phyloP scores from a whole-genome alignment of 2,113 vertebrate genomes.

The Alethe castanea region DNA sequence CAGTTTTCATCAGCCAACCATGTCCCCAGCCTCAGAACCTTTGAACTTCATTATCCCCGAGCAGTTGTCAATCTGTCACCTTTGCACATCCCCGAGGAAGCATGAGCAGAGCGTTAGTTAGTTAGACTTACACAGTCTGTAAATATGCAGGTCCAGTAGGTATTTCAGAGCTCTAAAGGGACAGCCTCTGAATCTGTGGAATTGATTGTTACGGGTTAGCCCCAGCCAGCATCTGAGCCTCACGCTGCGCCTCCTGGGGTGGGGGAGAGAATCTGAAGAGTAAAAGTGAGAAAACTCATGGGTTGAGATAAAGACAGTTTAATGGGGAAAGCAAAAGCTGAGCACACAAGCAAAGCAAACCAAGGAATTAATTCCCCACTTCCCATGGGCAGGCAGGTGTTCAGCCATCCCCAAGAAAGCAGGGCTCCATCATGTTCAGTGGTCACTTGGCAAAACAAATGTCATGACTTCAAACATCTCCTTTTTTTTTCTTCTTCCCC shows the following conservation, averaged over 20 bases:
- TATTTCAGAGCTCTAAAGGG: background rate
- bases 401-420: background rate
- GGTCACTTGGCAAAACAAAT: background rate
- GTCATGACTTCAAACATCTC: background rate
- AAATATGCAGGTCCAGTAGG: background rate
- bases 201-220: background rate
- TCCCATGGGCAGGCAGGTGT: background rate
- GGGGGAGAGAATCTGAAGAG: background rate
- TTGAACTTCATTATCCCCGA: conserved; percentile 14
- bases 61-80: conserved; percentile 28
- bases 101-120: background rate
- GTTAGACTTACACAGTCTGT: background rate
- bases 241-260: background rate
- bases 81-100: background rate
- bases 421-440: background rate
- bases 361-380: background rate
- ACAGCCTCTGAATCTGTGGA: background rate
- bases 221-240: background rate
- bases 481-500: background rate
- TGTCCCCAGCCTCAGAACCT: background rate
- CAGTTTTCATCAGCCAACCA: background rate
- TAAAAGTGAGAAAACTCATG: background rate
- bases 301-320: background rate
- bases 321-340: background rate
- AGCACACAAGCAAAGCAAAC: background rate